A percentile compares a stretch with the other conserved stretches of the same genome.
These are phyloP conservation scores for Lagorchestes hirsutus DNA, from an alignment of 2,797 vertebrate species.

Conservation along the genomic window DNA sequence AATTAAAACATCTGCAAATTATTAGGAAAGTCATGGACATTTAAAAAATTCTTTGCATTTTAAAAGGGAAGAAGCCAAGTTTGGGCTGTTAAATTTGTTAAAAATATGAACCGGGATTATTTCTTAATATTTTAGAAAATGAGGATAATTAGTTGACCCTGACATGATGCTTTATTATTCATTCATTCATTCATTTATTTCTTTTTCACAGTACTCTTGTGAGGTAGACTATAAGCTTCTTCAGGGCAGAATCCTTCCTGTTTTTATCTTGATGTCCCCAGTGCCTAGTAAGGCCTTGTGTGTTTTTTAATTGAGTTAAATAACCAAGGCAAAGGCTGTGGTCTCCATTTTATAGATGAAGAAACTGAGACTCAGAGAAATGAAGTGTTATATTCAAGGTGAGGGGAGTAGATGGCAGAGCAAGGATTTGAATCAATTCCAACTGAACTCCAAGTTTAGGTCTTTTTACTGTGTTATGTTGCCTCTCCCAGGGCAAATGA, in stretches of 20 bases:
- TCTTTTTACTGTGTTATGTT: neutral
- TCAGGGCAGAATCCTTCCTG: neutral
- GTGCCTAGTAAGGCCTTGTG: neutral
- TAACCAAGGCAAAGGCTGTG: neutral
- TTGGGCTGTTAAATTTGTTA: neutral
- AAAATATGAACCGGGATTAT: neutral
- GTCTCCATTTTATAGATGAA: neutral
- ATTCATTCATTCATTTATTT: neutral
- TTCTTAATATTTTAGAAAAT: neutral
- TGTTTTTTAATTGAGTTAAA: neutral
- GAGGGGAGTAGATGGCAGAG: neutral
- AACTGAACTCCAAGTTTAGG: neutral
- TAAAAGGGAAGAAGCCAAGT: slow-evolving; percentile 1
- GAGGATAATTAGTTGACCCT: neutral
- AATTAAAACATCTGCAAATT: slow-evolving; percentile 46
- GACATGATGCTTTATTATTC: neutral
- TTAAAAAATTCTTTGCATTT: slow-evolving; percentile 36
- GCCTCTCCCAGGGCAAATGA: neutral
- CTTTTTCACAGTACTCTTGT: neutral
- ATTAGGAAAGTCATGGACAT: neutral
- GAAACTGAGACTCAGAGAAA: neutral
- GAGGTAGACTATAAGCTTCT: neutral
- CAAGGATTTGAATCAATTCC: neutral
- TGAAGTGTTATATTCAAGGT: neutral
- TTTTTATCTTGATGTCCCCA: neutral